phyloP scores from a whole-genome alignment of 2,888 invertebrate genomes.

The Drosophila anomelani region DNA sequence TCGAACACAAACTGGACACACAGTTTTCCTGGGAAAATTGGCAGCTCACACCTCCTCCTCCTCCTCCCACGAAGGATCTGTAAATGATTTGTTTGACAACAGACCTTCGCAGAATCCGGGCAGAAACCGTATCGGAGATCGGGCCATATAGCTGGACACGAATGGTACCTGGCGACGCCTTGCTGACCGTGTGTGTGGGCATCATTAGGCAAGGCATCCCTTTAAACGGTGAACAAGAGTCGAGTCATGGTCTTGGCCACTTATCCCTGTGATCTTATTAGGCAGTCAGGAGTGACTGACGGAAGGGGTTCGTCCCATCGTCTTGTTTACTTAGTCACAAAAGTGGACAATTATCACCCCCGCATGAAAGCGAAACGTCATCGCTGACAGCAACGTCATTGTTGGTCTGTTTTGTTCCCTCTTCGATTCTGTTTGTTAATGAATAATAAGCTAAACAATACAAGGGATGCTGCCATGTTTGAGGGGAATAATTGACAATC shows the following conservation, averaged over 20 bases:
- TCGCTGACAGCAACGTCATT: conserved; percentile 71
- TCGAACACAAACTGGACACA: conserved; percentile 40
- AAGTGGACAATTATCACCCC: conserved; percentile 71
- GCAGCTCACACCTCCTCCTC: conserved; percentile 65
- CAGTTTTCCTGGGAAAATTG: conserved; percentile 63
- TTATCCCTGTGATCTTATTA: conserved; percentile 68
- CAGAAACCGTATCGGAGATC: conserved; percentile 27
- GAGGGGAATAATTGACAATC: conserved; percentile 35
- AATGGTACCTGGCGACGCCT: conserved; percentile 40
- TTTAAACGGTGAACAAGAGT: conserved; percentile 30
- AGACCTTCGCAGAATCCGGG: conserved; percentile 41
- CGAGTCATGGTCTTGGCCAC: conserved; percentile 32
- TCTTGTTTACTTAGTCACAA: conserved; percentile 23
- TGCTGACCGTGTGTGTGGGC: conserved; percentile 57
- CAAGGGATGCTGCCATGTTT: conserved; percentile 35
- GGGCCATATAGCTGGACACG: conserved; percentile 22
- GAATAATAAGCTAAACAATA: conserved; percentile 68
- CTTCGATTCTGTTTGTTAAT: conserved; percentile 50
- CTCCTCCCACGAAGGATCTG: conserved; percentile 63
- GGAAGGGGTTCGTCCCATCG: conserved; percentile 53
- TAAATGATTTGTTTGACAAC: conserved; percentile 79
- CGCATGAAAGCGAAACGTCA: conserved; percentile 70
- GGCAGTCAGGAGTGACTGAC: conserved; percentile 34
- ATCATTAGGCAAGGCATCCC: conserved; percentile 77
- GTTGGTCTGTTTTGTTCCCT: conserved; percentile 29